Conservation (phyloP, 2,797 vertebrate species). For the Monodelphis domestica region DNA sequence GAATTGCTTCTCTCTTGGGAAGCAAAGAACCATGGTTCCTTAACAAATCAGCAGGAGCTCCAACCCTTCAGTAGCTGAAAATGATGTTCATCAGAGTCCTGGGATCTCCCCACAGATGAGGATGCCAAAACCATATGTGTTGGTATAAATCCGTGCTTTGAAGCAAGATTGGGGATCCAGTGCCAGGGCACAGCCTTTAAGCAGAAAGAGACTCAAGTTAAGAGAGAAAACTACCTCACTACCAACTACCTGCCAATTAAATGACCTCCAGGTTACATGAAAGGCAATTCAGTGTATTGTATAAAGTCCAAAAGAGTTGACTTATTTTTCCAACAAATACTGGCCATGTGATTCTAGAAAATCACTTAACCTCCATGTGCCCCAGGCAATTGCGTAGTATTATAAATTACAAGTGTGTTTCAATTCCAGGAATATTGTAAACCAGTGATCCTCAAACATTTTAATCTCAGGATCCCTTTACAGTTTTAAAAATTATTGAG, state of each 20-base stretch:
- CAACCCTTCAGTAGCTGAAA: accelerated
- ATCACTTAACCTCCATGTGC: background rate
- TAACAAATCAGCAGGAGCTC: background rate
- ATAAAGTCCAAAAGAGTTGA: background rate
- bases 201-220: slow-evolving; percentile 37
- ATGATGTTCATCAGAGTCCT: slow-evolving; percentile 58
- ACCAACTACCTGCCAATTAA: background rate
- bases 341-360: background rate
- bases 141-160: slow-evolving; percentile 64
- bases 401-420: background rate
- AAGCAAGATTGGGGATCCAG: slow-evolving; percentile 65
- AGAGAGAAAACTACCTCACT: background rate
- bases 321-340: background rate
- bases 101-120: slow-evolving; percentile 76
- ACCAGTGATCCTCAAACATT: background rate
- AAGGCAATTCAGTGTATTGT: background rate
- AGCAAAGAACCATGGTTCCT: background rate
- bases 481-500: background rate
- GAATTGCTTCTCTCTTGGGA: background rate
- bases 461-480: background rate
- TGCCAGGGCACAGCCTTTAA: slow-evolving; percentile 65
- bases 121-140: slow-evolving; percentile 59
- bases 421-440: background rate
- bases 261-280: background rate
- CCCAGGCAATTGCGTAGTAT: background rate